Evolutionary conservation across 2,113 vertebrate species (phyloP).

Genomic region (Casuarius casuarius): DNA sequence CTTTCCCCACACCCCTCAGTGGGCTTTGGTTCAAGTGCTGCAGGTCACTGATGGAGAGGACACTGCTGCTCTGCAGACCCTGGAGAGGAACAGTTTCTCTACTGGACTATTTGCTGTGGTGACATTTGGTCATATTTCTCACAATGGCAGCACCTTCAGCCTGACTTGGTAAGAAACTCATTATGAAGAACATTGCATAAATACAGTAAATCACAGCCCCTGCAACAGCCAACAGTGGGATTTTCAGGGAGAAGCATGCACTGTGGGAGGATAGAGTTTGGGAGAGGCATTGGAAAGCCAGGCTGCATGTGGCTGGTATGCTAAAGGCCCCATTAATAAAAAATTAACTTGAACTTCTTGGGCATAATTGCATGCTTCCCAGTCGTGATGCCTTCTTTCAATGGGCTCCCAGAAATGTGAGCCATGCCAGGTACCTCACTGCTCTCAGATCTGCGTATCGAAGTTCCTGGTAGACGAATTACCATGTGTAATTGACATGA

Average conservation of each 20-base stretch:
- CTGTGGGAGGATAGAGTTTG: neutral
- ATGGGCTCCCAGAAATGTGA: neutral
- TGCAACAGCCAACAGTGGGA: neutral
- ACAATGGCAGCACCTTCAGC: neutral
- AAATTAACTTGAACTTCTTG: neutral
- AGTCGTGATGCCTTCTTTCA: neutral
- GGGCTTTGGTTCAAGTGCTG: neutral
- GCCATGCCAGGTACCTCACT: neutral
- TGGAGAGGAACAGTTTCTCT: neutral
- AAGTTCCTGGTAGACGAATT: conserved; percentile 54
- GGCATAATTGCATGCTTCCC: neutral
- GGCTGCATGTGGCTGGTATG: neutral
- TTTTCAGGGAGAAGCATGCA: neutral
- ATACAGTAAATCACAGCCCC: neutral
- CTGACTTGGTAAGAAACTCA: rapidly evolving
- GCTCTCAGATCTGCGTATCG: neutral
- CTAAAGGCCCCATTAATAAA: neutral
- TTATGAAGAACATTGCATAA: neutral
- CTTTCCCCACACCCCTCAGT: neutral
- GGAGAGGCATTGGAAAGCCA: neutral
- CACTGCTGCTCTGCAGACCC: neutral
- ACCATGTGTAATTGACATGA: conserved; percentile 40
- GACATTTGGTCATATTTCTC: neutral
- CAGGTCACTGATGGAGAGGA: neutral
- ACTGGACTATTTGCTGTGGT: neutral